These are phyloP conservation scores for Melipona beecheii DNA, from an alignment of 2,888 invertebrate genomes.

Conservation along the genomic window DNA sequence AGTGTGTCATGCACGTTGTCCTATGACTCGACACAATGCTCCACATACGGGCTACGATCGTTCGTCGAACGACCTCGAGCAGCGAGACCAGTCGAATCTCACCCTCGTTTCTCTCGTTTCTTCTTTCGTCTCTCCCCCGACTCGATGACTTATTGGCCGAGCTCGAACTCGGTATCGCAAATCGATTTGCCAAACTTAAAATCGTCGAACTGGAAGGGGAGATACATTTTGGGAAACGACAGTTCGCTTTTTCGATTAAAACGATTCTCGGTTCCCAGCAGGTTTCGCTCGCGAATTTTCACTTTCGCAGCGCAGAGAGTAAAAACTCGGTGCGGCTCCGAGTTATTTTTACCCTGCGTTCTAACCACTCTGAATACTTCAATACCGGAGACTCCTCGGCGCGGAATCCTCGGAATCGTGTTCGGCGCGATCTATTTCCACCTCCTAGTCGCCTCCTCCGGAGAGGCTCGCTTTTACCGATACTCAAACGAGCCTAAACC, in stretches of 20 bases:
- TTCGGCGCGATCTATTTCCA: slow-evolving; percentile 29
- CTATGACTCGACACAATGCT: slow-evolving; percentile 59
- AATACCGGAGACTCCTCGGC: not conserved
- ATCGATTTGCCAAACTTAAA: not conserved
- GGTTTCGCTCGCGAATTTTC: slow-evolving; percentile 8
- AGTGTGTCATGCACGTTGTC: slow-evolving; percentile 64
- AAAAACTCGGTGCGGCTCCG: no score
- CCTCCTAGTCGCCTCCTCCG: not conserved
- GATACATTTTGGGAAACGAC: not conserved
- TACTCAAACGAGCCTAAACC: not conserved
- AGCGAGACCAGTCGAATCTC: slow-evolving; percentile 10
- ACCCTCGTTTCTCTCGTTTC: not conserved
- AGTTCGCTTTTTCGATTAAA: not conserved
- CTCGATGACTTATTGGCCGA: not conserved
- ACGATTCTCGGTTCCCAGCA: not conserved
- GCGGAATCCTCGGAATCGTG: not conserved
- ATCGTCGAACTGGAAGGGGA: not conserved
- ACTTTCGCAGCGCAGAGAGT: not conserved
- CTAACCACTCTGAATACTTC: slow-evolving; percentile 4
- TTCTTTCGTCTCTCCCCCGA: not conserved
- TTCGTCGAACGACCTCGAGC: slow-evolving; percentile 38
- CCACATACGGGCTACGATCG: slow-evolving; percentile 46
- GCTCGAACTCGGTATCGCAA: not conserved
- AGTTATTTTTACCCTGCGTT: no score
- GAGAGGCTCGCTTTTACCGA: slow-evolving; percentile 13